Conservation (phyloP, 2,888 invertebrate genomes). For the Hoplodrina ambigua region DNA sequence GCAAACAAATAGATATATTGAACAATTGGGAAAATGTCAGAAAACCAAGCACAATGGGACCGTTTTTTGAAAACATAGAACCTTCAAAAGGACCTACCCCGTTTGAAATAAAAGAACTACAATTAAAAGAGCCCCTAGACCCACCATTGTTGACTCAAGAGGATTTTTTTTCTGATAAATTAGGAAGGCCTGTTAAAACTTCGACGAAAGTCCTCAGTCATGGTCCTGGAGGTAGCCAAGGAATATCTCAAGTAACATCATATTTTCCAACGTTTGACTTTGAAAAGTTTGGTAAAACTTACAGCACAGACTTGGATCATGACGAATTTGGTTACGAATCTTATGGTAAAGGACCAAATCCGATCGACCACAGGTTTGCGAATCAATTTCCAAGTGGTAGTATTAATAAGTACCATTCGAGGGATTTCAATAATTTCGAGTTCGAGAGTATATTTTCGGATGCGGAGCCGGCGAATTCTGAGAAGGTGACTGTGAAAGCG, state of each 20-base stretch:
- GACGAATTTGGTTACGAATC: constrained; percentile 14
- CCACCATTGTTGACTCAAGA: constrained; percentile 55
- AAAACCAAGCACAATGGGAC: not conserved
- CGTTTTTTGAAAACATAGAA: constrained; percentile 21
- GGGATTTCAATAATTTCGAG: constrained; percentile 53
- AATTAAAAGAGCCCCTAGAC: constrained; percentile 48
- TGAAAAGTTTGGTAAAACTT: constrained; percentile 22
- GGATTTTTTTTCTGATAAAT: constrained; percentile 62
- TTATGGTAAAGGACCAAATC: not conserved
- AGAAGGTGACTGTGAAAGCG: constrained; percentile 55
- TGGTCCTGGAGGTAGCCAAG: constrained; percentile 69
- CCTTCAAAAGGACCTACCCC: constrained; percentile 53
- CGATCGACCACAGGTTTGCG: constrained; percentile 5
- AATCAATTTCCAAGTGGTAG: constrained; percentile 52
- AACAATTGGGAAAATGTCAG: constrained; percentile 40
- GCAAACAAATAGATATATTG: constrained; percentile 30
- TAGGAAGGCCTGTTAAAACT: not conserved
- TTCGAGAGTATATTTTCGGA: constrained; percentile 69
- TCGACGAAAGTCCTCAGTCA: constrained; percentile 67
- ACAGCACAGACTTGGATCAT: constrained; percentile 11
- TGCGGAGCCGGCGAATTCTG: constrained; percentile 70
- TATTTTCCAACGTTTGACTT: constrained; percentile 69
- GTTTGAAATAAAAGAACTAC: constrained; percentile 44
- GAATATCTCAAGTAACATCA: constrained; percentile 69
- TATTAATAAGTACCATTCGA: constrained; percentile 29